Conservation (phyloP, 2,797 vertebrate species). For the Hipposideros larvatus region DNA sequence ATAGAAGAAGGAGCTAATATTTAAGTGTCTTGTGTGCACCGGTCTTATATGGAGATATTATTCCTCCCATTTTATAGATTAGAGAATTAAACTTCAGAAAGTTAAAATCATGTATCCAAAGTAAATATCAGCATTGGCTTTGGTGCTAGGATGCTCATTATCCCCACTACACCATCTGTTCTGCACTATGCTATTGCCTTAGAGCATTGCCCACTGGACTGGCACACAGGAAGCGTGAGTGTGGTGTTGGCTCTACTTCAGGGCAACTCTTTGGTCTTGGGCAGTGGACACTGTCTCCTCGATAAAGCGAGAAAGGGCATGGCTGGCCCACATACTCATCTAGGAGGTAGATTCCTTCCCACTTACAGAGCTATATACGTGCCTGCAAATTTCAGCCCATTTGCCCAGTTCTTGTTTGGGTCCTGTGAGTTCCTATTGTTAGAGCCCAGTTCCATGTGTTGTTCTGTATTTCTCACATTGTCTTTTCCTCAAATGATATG, state of each 20-base stretch:
- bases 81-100: conserved; percentile 22
- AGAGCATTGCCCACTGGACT: background rate
- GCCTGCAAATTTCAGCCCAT: background rate
- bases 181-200: accelerated
- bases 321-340: background rate
- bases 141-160: background rate
- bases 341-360: background rate
- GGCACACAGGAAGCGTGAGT: background rate
- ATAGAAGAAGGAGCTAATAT: background rate
- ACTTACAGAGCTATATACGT: background rate
- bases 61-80: background rate
- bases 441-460: background rate
- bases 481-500: background rate
- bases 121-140: background rate
- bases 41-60: background rate
- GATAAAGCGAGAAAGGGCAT: background rate
- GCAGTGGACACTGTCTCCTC: background rate
- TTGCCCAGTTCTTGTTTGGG: background rate
- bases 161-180: background rate
- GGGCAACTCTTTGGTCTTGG: background rate
- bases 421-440: background rate
- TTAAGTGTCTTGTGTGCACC: background rate
- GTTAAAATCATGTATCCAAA: background rate
- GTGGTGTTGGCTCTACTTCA: background rate
- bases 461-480: background rate